phyloP scores from a whole-genome alignment of 2,113 vertebrate species.

The Chinchilla lanigera region DNA sequence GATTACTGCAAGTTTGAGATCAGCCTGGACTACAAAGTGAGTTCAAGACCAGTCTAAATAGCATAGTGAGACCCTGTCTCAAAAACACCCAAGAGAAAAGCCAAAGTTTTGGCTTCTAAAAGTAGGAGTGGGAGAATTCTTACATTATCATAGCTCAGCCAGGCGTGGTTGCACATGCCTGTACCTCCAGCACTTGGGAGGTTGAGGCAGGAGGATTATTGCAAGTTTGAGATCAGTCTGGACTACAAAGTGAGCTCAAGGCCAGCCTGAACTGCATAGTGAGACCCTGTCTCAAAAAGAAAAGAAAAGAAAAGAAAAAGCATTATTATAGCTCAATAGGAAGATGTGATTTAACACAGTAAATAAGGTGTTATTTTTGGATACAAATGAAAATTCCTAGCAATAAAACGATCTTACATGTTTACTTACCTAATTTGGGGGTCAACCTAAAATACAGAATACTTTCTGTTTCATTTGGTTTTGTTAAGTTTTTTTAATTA shows the following conservation, averaged over 20 bases:
- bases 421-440: neutral
- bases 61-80: too few relatives aligned
- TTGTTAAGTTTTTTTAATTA: constrained; percentile 22
- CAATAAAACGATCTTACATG: constrained; percentile 32
- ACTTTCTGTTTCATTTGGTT: neutral
- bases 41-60: too few relatives aligned
- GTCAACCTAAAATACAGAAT: neutral
- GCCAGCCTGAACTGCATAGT: too few relatives aligned
- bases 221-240: too few relatives aligned
- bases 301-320: too few relatives aligned
- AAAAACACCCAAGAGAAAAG: neutral
- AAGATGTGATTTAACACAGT: constrained; percentile 53
- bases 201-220: too few relatives aligned
- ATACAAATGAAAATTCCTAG: constrained; percentile 7
- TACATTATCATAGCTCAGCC: constrained; percentile 6
- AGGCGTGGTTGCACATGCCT: too few relatives aligned
- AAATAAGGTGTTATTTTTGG: neutral
- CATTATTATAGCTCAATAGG: neutral
- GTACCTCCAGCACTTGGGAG: too few relatives aligned
- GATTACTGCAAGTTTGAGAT: too few relatives aligned
- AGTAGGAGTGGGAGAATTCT: neutral
- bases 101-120: constrained; percentile 14
- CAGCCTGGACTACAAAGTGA: too few relatives aligned
- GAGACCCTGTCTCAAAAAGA: too few relatives aligned
- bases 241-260: too few relatives aligned